Evolutionary conservation across 2,113 vertebrate genomes (phyloP), one percentile per base, ranked within the genome.

Genomic region (Otocyon megalotis): DNA sequence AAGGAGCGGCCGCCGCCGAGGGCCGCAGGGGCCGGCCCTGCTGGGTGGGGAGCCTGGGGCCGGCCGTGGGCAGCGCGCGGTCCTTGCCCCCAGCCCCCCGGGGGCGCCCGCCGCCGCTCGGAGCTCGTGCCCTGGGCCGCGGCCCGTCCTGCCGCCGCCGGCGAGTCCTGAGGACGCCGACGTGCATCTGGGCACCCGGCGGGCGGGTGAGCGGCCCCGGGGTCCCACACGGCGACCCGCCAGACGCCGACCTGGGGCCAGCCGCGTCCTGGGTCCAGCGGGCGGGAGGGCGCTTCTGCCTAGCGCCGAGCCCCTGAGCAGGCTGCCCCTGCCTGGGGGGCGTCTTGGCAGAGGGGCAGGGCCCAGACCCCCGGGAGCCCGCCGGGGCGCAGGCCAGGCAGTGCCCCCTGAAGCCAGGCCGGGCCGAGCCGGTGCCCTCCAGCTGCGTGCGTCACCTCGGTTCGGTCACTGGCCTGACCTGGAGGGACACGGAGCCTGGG

Each of bases 161-260:
- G 6, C 14, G 12, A 88, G 50, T 32, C 58, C 60, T 37, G 7
- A 5, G 4, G 62, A 37, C 8, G 2, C 53, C 1, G n/a, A 54
- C 10, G 1, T 26, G 53, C 60, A 7, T 43, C 43, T 32, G 32
- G 35, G 3, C 63, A 2, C 43, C n/a, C 32, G 10, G 28, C 22
- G 67, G 43, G 19, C 3, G 4, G 5, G 43, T 14, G 20, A 58
- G 22, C 1, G 30, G 32, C 48, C 32, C 30, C 5, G 0, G 56
- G 81, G 30, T 1, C 8, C 58, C 54, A 8, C 1, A 0, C 20
- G 24, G 28, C 37, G 30, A 16, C n/a, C n/a, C 20, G 15, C 60
- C 28, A 16, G 22, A 24, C 12, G 0, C 53, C 7, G 8, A 16
- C 26, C 4, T n/a, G n/a, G n/a, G n/a, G n/a, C n/a, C n/a, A n/a